Evolutionary conservation across 1,140 invertebrate species (phyloP).

Genomic region (Eumeta japonica): DNA sequence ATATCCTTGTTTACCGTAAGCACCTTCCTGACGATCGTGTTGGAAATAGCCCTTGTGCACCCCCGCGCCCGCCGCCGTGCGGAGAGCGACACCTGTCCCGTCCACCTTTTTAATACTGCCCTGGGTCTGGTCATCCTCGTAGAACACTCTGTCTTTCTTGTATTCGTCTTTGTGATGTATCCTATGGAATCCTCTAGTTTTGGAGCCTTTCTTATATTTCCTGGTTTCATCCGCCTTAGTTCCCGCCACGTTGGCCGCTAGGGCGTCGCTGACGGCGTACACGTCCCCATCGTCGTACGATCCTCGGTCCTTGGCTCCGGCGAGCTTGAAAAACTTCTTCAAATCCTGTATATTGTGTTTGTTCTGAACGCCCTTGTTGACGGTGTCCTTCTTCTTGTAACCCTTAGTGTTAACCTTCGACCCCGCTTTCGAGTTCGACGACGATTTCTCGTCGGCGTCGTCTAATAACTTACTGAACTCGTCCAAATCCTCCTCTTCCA

Average conservation of each 20-base stretch:
- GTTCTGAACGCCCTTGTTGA: slow-evolving; percentile 51
- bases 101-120: slow-evolving; percentile 63
- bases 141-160: slow-evolving; percentile 70
- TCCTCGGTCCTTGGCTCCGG: slow-evolving; percentile 33
- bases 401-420: slow-evolving; percentile 18
- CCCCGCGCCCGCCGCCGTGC: slow-evolving; percentile 46
- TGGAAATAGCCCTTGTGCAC: slow-evolving; percentile 57
- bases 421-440: slow-evolving; percentile 13
- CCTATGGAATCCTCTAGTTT: slow-evolving; percentile 67
- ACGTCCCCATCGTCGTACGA: slow-evolving; percentile 37
- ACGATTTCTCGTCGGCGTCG: slow-evolving; percentile 8
- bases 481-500: slow-evolving; percentile 30
- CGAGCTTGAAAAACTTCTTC: slow-evolving; percentile 43
- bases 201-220: slow-evolving; percentile 65
- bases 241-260: slow-evolving; percentile 35
- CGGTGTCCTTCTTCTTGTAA: slow-evolving; percentile 32
- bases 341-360: slow-evolving; percentile 41
- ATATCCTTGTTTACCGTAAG: slow-evolving; percentile 52
- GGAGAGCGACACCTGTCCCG: slow-evolving; percentile 49
- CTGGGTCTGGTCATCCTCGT: slow-evolving; percentile 64
- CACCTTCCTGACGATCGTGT: slow-evolving; percentile 43
- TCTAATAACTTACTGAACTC: slow-evolving; percentile 35
- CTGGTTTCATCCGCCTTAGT: slow-evolving; percentile 43
- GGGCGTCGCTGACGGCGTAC: slow-evolving; percentile 34
- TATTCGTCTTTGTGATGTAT: slow-evolving; percentile 73